Evolutionary conservation across 2,797 vertebrate species (phyloP), one percentile per base, ranked within the genome.

Genomic region (Coregonus sp.): DNA sequence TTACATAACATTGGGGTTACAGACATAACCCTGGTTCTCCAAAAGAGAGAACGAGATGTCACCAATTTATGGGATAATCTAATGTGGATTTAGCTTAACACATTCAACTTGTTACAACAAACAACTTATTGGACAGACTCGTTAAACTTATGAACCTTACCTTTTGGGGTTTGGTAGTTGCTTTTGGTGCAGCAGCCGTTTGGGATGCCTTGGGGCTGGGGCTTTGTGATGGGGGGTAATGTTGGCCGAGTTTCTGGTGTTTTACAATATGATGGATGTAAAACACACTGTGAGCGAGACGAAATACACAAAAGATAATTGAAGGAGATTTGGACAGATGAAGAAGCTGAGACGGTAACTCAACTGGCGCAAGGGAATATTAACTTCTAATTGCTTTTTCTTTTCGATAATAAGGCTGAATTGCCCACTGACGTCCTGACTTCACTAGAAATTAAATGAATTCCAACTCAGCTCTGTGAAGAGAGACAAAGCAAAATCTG

Each of bases 241-340:
- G 77, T 84, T 66, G 85, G 83, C 68, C 76, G 56, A 6, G 0
- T 50, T 73, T 20, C 89, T 90, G 84, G 73, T n/a, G n/a, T n/a
- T n/a, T n/a, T n/a, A n/a, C 4, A 20, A 65, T 31, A 29, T 66
- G 63, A 33, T 14, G 25, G 25, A 29, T 20, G 15, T 31, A 29
- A 31, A 0, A 66, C 14, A 16, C 54, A 59, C 14, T 5, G 18
- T 5, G 54, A 59, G 16, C 4, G 54, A 18, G 5, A n/a, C 15
- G 2, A 59, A 59, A 18, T 18, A n/a, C 54, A 59, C 54, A n/a
- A 18, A 59, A 5, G 1, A n/a, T n/a, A 1, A 59, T 47, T 7
- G 40, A 47, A 7, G 9, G n/a, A 20, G 5, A 59, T 59, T 20
- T 3, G 15, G 16, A 59, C 56, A 59, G 18, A 59, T 59, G 16